Evolutionary conservation across 2,888 invertebrate genomes (phyloP).

Genomic region (Drosophila aldrichi): DNA sequence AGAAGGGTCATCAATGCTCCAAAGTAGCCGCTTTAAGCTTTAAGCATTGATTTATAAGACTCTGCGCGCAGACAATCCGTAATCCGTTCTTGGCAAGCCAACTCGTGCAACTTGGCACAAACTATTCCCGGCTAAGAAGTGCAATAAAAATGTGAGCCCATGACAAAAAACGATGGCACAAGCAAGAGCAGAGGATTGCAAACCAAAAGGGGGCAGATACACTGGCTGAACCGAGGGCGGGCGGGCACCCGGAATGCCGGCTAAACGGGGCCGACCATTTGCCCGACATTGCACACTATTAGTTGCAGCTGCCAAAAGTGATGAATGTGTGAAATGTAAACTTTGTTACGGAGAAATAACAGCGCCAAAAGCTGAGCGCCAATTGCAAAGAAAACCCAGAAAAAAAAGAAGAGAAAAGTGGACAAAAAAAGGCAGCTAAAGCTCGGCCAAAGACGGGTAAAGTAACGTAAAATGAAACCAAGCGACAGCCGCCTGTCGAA

Average conservation of each 20-base stretch:
- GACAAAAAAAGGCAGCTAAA: conserved; percentile 45
- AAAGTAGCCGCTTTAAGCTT: conserved; percentile 64
- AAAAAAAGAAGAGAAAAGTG: conserved; percentile 11
- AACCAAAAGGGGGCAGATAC: conserved; percentile 5
- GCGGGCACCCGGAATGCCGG: conserved; percentile 20
- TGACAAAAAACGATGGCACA: conserved; percentile 40
- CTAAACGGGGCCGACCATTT: conserved; percentile 71
- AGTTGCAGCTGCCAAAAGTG: conserved; percentile 82
- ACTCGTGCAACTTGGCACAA: conserved; percentile 67
- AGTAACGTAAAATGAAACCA: conserved; percentile 65
- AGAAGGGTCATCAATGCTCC: conserved; percentile 43
- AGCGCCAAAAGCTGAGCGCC: conserved; percentile 70
- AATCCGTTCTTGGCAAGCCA: conserved; percentile 75
- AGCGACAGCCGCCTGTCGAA: conserved; percentile 78
- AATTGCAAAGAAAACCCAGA: conserved; percentile 64
- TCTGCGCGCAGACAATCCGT: conserved; percentile 64
- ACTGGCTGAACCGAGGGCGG: not conserved
- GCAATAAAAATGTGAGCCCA: conserved; percentile 70
- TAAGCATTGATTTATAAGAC: conserved; percentile 79
- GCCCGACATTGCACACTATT: conserved; percentile 77
- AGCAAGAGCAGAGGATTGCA: not conserved
- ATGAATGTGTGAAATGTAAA: conserved; percentile 82
- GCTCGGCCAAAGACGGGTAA: conserved; percentile 55
- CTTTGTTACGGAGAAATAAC: conserved; percentile 80
- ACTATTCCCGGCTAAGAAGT: conserved; percentile 48